Conservation (phyloP, 2,113 vertebrate genomes). For the Psilopogon haemacephalus region DNA sequence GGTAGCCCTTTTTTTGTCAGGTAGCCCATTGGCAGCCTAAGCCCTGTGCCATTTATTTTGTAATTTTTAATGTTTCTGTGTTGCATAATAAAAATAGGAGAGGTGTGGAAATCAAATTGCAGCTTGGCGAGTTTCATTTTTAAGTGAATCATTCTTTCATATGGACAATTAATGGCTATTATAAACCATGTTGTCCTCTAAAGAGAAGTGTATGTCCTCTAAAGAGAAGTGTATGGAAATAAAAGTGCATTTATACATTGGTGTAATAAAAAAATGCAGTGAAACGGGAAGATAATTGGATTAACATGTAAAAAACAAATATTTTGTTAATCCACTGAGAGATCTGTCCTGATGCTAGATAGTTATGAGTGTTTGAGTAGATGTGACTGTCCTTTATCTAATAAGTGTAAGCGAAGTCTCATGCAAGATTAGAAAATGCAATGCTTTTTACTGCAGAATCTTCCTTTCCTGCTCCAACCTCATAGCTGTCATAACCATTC, state of each 20-base stretch:
- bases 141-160: neutral
- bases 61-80: neutral
- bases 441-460: neutral
- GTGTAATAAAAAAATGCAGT: neutral
- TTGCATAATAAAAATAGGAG: neutral
- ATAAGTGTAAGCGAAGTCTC: neutral
- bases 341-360: too few relatives aligned
- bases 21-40: neutral
- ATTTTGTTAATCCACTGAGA: neutral
- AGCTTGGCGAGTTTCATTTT: neutral
- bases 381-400: neutral
- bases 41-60: neutral
- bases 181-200: neutral
- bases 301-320: constrained; percentile 31
- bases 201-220: neutral
- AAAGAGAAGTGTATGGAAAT: neutral
- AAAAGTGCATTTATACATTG: neutral
- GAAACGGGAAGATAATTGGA: constrained; percentile 5
- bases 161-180: neutral
- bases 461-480: neutral
- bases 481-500: neutral
- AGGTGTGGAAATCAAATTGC: neutral
- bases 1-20: neutral
- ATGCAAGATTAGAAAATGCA: neutral
- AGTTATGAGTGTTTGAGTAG: neutral